Evolutionary conservation across 2,888 invertebrate species (phyloP), one percentile per base, ranked within the genome.

Genomic region (Phalera bucephala): DNA sequence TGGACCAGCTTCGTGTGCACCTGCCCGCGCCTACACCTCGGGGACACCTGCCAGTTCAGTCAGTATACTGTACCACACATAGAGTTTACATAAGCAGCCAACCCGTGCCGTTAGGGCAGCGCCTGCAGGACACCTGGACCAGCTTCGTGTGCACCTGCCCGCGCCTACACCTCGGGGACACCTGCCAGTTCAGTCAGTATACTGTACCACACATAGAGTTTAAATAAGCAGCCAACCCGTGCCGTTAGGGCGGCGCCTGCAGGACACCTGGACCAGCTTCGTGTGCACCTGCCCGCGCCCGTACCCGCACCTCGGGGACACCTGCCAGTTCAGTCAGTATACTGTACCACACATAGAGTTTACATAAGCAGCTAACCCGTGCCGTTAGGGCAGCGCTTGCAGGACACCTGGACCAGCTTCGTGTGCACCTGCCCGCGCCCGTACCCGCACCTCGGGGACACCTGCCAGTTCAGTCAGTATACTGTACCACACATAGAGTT

Each of bases 21-120:
- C 17, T 8, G 8, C 31, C 22, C 22, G 22, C 22, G 22, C 22
- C 22, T 8, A 21, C 32, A 7, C 3, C 44, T 92, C 15, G n/a
- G 7, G 14, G 10, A 4, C 12, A 11, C 7, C 13, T 9, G 9
- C 20, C 13, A 17, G 17, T 12, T 19, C 9, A 13, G 19, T 6
- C 6, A 11, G 14, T 22, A 12, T 19, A n/a, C n/a, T n/a, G n/a
- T n/a, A n/a, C n/a, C n/a, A n/a, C n/a, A n/a, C n/a, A n/a, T n/a
- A n/a, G n/a, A n/a, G n/a, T n/a, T n/a, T n/a, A n/a, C n/a, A 17
- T 6, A 3, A 17, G 17, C 17, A 4, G 3, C 17, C 17, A 6
- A 17, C 17, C 17, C 17, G 17, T 17, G 17, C 17, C 17, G 6
- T 4, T 3, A 3, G 17, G 17, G 17, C 17, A 6, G 22, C 22